Conservation (phyloP, 2,797 vertebrate species). For the Novumbra hubbsi region DNA sequence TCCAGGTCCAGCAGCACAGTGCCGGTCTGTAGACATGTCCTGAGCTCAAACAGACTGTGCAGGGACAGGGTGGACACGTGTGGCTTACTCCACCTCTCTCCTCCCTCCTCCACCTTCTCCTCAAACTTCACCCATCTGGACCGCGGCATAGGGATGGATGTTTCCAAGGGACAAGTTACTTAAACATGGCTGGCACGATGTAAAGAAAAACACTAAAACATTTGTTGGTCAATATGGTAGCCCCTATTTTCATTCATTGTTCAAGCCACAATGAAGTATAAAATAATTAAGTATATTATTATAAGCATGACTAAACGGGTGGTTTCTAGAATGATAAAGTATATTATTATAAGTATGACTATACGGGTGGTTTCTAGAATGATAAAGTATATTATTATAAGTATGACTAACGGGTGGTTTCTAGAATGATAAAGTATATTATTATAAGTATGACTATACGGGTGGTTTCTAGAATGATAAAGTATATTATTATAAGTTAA, state of each 20-base stretch:
- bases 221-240: too few relatives aligned
- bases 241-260: neutral
- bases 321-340: neutral
- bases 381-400: too few relatives aligned
- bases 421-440: too few relatives aligned
- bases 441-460: too few relatives aligned
- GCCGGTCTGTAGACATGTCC: constrained; percentile 91
- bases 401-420: too few relatives aligned
- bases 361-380: too few relatives aligned
- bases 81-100: constrained; percentile 96
- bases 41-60: constrained; percentile 95
- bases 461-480: too few relatives aligned
- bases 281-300: too few relatives aligned
- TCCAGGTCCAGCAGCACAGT: constrained; percentile 91
- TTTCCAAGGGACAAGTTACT: neutral
- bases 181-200: neutral
- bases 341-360: too few relatives aligned
- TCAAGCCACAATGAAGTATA: neutral
- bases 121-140: constrained; percentile 97
- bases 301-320: too few relatives aligned
- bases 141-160: constrained; percentile 10
- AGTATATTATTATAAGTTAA: too few relatives aligned
- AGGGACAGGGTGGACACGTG: constrained; percentile 94
- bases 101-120: constrained; percentile 96
- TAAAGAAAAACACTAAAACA: neutral